Base-by-base conservation (phyloP, 2,113 vertebrate species). In the Macrotus californicus region DNA sequence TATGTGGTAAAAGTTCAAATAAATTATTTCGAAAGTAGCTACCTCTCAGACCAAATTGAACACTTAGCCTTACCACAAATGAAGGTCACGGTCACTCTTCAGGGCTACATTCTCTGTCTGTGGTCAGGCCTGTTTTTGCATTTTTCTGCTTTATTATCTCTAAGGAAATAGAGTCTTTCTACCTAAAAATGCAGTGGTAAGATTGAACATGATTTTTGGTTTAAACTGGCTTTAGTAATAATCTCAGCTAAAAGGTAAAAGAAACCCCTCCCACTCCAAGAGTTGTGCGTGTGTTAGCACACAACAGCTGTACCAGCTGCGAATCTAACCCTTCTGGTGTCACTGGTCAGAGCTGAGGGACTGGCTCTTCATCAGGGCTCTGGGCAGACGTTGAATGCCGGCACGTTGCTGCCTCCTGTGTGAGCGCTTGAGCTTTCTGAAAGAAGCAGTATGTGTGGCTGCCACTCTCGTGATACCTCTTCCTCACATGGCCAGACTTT, bases 181-280 rank as follows among this genome's bases (percentile, higher is more conserved):
- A 34, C 36, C 77, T 85, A 29, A 75, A 93, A 87, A 56, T 89
- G 66, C 10, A 77, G 29, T 86, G 50, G 36, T 76, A 76, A 81
- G 80, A 10, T 82, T 31, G 88, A 36, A 89, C 50, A 56, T 56
- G 18, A 77, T 70, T 52, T 95, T 77, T 21, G 16, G 26, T 61
- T 97, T 80, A 80, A 89, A 66, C 87, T 92, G 41, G 22, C 61
- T 91, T 97, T 91, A 64, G 81, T 67, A 87, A 69, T 54, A 85
- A 85, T 52, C 36, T 69, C 91, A 15, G 59, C 67, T 88, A 66
- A 94, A 84, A 82, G 90, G 83, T 75, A 73, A 70, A 86, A 86
- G 56, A 96, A 94, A 59, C 31, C 15, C 46, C 39, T 96, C 34
- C 50, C 86, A 6, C 31, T 77, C 26, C 18, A 48, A 56, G 69